Evolutionary conservation across 2,888 invertebrate species (phyloP), one percentile per base, ranked within the genome.

Genomic region (Acheta domesticus): DNA sequence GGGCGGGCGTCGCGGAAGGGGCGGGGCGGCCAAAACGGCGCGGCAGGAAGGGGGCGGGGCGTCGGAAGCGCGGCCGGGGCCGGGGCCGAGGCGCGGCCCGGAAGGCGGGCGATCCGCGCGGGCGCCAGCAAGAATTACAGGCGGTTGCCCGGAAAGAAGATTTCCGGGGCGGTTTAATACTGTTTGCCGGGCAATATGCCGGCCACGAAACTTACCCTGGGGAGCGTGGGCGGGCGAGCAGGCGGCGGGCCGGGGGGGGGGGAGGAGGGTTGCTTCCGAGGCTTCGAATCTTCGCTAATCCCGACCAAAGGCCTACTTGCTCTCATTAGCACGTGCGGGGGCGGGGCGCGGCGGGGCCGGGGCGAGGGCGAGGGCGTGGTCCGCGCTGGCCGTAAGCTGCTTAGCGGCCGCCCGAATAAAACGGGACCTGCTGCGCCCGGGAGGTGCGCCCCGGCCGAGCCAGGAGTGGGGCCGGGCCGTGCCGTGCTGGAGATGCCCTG

Each of bases 371-470:
- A 3, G 62, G 62, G 62, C 19, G 62, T 14, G 62, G 62, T 8
- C 14, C 14, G 62, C 16, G 62, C 62, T 62, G 62, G 36, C 62
- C 62, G 62, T 62, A 62, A 62, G 62, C 62, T 16, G 62, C 62
- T 62, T 62, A 62, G 62, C 62, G 62, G 62, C 62, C n/a, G n/a
- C 62, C 62, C 62, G 62, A 62, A 62, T 62, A 62, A 62, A 62
- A 62, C 62, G 62, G 62, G 62, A 19, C 16, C 16, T 62, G 62
- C 62, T 11, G 16, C 16, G 14, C 62, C 62, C 62, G n/a, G 62
- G 62, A n/a, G 62, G n/a, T 19, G 62, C 36, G 36, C 5, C 36
- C 1, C 8, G 36, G 36, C 36, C 36, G 36, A 36, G 36, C 36
- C 36, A 36, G 8, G 36, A 36, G 36, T 8, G 36, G 36, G 8